phyloP scores from a whole-genome alignment of 2,797 vertebrate species.

The Sebastes taczanowskii region DNA sequence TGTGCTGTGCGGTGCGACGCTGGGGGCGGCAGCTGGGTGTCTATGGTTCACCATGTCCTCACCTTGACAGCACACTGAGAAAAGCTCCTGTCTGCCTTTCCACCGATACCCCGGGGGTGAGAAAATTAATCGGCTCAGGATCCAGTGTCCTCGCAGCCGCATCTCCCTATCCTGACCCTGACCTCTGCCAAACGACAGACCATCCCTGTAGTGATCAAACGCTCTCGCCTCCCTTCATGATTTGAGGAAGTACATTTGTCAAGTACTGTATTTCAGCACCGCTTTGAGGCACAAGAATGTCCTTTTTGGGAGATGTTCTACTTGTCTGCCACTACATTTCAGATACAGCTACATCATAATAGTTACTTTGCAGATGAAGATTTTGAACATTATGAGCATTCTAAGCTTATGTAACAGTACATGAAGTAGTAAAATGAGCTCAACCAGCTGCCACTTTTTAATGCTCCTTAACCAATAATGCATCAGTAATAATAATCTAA shows the following conservation, averaged over 20 bases:
- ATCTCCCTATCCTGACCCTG: slow-evolving; percentile 47
- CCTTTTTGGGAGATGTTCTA: background rate
- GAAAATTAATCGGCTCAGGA: slow-evolving; percentile 73
- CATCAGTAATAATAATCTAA: background rate
- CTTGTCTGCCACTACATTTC: background rate
- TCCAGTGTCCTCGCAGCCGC: slow-evolving; percentile 58
- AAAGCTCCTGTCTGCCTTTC: slow-evolving; percentile 67
- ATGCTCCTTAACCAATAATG: background rate
- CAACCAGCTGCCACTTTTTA: background rate
- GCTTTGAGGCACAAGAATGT: background rate
- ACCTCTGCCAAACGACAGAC: slow-evolving; percentile 38
- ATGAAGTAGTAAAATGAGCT: background rate
- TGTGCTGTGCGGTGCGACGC: slow-evolving; percentile 36
- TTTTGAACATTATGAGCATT: background rate
- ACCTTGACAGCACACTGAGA: slow-evolving; percentile 63
- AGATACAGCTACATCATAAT: background rate
- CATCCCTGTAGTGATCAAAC: slow-evolving; percentile 28
- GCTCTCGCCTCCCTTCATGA: background rate
- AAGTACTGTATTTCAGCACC: background rate
- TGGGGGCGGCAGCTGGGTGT: slow-evolving; percentile 51
- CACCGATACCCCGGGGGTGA: slow-evolving; percentile 60
- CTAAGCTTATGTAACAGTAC: background rate
- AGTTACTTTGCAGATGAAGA: background rate
- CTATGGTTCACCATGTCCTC: slow-evolving; percentile 55
- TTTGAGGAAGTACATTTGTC: background rate